Percentiles rank a stretch among this genome's conserved stretches.
Evolutionary conservation across 2,888 invertebrate species (phyloP).

Genomic region (Limnephilus rhombicus): DNA sequence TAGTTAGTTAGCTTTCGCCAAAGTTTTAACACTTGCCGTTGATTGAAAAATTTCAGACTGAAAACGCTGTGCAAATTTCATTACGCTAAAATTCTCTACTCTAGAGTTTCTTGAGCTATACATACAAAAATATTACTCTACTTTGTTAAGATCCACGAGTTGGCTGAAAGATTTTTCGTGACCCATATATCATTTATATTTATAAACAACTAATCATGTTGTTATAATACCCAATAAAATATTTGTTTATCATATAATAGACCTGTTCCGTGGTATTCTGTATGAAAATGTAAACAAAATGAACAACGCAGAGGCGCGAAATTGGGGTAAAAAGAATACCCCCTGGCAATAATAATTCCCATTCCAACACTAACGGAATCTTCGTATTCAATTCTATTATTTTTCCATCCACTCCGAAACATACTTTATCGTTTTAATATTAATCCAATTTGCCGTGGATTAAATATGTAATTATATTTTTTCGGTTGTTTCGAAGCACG

Average conservation of each 20-base stretch:
- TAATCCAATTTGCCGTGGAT: slow-evolving; percentile 80
- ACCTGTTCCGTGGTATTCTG: neutral
- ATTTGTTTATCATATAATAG: neutral
- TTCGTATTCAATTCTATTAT: slow-evolving; percentile 62
- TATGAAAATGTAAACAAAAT: neutral
- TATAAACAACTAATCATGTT: neutral
- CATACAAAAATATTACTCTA: neutral
- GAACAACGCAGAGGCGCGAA: neutral
- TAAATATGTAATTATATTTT: slow-evolving; percentile 77
- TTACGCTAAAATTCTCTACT: no score
- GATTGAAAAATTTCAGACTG: no score
- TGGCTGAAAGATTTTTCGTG: neutral
- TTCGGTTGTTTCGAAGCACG: slow-evolving; percentile 59
- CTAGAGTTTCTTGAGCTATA: no score
- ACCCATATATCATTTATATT: neutral
- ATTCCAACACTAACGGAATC: slow-evolving; percentile 43
- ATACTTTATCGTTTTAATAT: slow-evolving; percentile 73
- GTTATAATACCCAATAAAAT: neutral
- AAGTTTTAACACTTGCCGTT: neutral
- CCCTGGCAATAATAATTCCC: slow-evolving; percentile 35
- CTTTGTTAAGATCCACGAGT: neutral
- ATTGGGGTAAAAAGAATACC: slow-evolving; percentile 8
- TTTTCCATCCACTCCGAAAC: slow-evolving; percentile 69
- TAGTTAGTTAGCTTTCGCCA: neutral
- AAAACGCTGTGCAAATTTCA: neutral